phyloP scores from a whole-genome alignment of 2,888 invertebrate species.

The Parnassius smintheus region DNA sequence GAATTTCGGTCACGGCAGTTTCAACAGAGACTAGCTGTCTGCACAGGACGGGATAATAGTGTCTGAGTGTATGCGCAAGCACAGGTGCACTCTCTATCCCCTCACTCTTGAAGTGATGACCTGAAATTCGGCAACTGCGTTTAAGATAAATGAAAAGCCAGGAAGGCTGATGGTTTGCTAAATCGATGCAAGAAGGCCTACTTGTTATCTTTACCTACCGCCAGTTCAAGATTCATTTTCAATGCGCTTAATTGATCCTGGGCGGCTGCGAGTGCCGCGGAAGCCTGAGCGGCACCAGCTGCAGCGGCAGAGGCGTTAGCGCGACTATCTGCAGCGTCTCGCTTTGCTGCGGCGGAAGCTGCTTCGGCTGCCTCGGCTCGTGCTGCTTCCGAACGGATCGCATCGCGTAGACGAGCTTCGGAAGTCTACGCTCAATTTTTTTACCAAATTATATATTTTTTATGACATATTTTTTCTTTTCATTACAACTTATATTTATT shows the following conservation, averaged over 20 bases:
- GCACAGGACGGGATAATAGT: too few species aligned
- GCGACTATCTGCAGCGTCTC: conserved; percentile 56
- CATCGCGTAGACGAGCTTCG: conserved; percentile 59
- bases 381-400: conserved; percentile 52
- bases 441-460: background rate
- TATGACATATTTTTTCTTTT: too few species aligned
- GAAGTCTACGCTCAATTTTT: conserved; percentile 46
- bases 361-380: conserved; percentile 65
- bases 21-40: too few species aligned
- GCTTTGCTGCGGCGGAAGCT: conserved; percentile 51
- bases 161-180: too few species aligned
- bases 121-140: too few species aligned
- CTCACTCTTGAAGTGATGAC: too few species aligned
- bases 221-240: conserved; percentile 59
- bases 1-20: too few species aligned
- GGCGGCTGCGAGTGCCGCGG: conserved; percentile 47
- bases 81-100: too few species aligned
- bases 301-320: conserved; percentile 58
- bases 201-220: conserved; percentile 40
- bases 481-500: too few species aligned
- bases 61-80: too few species aligned
- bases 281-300: conserved; percentile 56
- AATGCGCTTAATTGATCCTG: conserved; percentile 55
- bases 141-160: too few species aligned
- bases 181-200: too few species aligned